These are phyloP conservation scores for Hydractinia echinata DNA, from an alignment of 30 jellyfish, hydroid and myxozoan species.

Conservation along the genomic window DNA sequence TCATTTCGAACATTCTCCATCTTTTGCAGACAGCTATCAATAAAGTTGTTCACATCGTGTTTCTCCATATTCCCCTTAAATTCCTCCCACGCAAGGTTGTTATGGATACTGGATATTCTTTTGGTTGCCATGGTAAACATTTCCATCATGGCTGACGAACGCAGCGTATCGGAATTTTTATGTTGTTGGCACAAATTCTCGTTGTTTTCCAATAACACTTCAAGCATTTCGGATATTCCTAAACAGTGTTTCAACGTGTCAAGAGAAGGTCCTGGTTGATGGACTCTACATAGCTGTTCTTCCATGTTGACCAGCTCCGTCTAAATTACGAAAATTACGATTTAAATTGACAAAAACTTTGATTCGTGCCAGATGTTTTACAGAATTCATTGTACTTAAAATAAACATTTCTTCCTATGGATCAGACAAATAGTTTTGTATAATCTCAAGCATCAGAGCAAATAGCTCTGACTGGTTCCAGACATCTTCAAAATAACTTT, in stretches of 20 bases:
- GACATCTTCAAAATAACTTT: no score
- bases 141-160: conserved; percentile 29
- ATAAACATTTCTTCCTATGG: no score
- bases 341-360: no score
- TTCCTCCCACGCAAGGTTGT: background rate
- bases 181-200: conserved; percentile 24
- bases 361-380: no score
- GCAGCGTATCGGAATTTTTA: conserved; percentile 19
- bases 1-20: conserved; percentile 17
- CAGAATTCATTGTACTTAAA: no score
- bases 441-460: no score
- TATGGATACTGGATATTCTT: conserved; percentile 9
- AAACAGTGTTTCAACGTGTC: background rate
- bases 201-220: conserved; percentile 27
- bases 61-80: background rate
- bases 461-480: no score
- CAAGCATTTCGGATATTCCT: conserved; percentile 26
- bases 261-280: no score
- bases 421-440: no score
- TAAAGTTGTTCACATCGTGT: background rate
- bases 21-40: conserved; percentile 21
- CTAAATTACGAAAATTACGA: background rate
- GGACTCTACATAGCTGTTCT: no score
- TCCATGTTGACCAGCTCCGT: conserved; percentile 1
- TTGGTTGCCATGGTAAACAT: conserved; percentile 31